These are phyloP conservation scores for Bombycilla garrulus DNA, from an alignment of 2,113 vertebrate species.

Conservation along the genomic window DNA sequence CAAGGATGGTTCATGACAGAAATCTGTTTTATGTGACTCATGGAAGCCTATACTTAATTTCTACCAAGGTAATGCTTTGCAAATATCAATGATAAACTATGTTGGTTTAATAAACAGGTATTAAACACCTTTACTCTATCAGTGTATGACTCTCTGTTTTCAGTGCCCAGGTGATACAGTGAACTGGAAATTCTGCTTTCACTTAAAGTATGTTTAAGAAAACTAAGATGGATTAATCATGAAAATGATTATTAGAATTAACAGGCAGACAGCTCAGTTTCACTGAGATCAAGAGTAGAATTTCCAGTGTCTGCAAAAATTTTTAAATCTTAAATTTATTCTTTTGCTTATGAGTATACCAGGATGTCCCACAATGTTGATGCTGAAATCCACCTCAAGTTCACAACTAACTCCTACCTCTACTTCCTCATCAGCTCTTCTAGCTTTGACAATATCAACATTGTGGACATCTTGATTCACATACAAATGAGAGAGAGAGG, in stretches of 20 bases:
- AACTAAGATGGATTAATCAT: background rate
- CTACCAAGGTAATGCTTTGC: background rate
- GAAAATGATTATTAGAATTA: background rate
- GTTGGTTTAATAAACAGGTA: background rate
- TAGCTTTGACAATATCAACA: no score
- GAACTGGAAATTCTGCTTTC: background rate
- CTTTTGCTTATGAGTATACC: background rate
- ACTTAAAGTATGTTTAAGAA: background rate
- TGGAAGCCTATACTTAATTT: background rate
- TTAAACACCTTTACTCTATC: background rate
- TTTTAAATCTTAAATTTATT: background rate
- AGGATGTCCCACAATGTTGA: background rate
- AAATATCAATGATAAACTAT: background rate
- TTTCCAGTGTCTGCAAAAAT: background rate
- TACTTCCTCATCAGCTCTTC: no score
- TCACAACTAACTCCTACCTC: no score
- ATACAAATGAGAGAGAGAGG: accelerated
- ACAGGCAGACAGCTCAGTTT: background rate
- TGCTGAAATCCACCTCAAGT: no score
- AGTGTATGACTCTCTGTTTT: background rate
- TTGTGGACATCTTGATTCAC: background rate
- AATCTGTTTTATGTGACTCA: background rate
- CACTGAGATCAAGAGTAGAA: background rate
- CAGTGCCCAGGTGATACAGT: background rate
- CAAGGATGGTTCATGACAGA: background rate